Base-by-base conservation (phyloP, 2,797 vertebrate species). In the Geotrypetes seraphini region DNA sequence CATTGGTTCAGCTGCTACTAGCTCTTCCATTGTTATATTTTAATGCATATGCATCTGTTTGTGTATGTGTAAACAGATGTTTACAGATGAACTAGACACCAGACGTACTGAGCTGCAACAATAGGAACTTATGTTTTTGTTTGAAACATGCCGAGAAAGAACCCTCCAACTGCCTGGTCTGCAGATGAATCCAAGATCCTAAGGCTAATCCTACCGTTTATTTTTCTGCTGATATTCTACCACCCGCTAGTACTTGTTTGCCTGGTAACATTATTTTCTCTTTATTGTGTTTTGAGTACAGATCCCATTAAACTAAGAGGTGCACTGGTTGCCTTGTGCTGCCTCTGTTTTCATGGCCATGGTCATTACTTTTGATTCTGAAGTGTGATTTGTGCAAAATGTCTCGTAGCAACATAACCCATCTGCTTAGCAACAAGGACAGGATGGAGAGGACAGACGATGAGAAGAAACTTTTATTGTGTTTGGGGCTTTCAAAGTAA, bases 361-460 rank as follows among this genome's bases (percentile, higher is more conserved):
- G 40, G 28, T 43, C 50, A 25, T 53, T 39, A 27, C n/a, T 4
- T 2, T n/a, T 29, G 22, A 25, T 38, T 10, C 32, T 29, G 12
- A 7, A 31, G 23, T 16, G 34, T 19, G 16, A 8, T n/a, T 25
- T 24, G 3, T 22, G 8, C 41, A 43, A 50, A 48, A 36, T 39
- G 35, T 38, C 44, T 47, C 28, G 28, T 39, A 36, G 25, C 36
- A 45, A 42, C 39, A 21, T 23, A 34, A 28, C 10, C 36, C 39
- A 36, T 51, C 41, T 48, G 41, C 46, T 46, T 59, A 45, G 41
- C 47, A 43, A 50, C 39, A 39, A 31, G 28, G 45, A 13, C 38
- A 43, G 12, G 23, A 20, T n/a, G n/a, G 39, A 30, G 20, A 22
- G 39, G 36, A 40, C 24, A 25, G 7, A 24, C 37, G 23, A 13